Conservation (phyloP, 1,140 invertebrate species). For the Globodera ellingtonae region DNA sequence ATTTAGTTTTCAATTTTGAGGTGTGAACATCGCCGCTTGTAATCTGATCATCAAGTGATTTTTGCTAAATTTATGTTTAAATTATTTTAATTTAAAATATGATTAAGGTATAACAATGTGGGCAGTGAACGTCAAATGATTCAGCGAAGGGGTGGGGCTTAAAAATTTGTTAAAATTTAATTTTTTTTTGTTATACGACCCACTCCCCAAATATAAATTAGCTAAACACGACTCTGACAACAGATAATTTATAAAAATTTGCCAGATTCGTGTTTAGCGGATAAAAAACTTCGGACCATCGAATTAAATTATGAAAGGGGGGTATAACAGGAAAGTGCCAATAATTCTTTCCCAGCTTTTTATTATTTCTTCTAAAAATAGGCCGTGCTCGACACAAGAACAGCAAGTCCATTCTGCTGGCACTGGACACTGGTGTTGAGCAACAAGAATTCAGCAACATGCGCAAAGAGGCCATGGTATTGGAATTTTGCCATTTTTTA, state of each 20-base stretch:
- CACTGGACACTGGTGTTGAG: slow-evolving; percentile 30
- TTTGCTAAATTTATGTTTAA: not conserved
- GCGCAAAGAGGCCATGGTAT: slow-evolving; percentile 35
- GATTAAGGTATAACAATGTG: slow-evolving; percentile 32
- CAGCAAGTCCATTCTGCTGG: slow-evolving; percentile 26
- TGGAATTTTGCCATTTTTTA: not conserved
- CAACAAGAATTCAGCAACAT: slow-evolving; percentile 35
- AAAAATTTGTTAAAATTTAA: not conserved
- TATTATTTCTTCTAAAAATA: not conserved
- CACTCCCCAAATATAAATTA: too few relatives aligned
- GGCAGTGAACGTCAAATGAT: slow-evolving; percentile 35
- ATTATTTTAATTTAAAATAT: too few relatives aligned
- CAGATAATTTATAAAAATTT: too few relatives aligned
- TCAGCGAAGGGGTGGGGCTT: slow-evolving; percentile 20
- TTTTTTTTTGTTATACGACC: too few relatives aligned
- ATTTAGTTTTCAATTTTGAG: not conserved
- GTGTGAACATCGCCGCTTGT: slow-evolving; percentile 36
- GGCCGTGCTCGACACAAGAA: slow-evolving; percentile 35
- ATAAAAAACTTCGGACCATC: too few relatives aligned
- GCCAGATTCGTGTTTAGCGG: too few relatives aligned
- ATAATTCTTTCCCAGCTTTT: too few relatives aligned
- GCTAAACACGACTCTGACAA: too few relatives aligned
- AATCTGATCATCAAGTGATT: slow-evolving; percentile 38
- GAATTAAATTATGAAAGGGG: too few relatives aligned
- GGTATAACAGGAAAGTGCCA: too few relatives aligned